phyloP scores from a whole-genome alignment of 1,140 invertebrate species.

The Drosophila kikkawai region DNA sequence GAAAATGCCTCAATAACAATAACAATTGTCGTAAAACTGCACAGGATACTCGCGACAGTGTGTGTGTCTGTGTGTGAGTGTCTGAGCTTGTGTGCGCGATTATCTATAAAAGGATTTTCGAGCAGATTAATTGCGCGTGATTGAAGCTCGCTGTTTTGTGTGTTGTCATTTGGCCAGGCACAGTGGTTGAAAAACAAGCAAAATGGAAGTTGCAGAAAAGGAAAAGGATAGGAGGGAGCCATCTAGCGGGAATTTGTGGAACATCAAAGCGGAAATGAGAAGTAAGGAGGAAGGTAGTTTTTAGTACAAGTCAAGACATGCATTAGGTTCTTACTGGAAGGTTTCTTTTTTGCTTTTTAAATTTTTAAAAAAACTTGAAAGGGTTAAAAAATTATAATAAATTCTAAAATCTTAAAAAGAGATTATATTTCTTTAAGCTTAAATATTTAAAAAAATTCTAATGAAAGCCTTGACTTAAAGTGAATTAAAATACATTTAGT shows the following conservation, averaged over 20 bases:
- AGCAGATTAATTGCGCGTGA: conserved; percentile 83
- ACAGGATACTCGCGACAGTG: conserved; percentile 61
- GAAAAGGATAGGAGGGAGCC: not conserved
- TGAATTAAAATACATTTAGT: no score
- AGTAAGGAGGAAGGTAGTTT: not conserved
- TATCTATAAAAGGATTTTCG: conserved; percentile 82
- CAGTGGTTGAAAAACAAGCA: conserved; percentile 17
- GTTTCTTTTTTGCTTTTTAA: not conserved
- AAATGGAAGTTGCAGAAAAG: not conserved
- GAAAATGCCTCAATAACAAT: conserved; percentile 84
- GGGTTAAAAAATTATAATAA: not conserved
- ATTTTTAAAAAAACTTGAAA: not conserved
- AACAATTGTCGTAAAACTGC: conserved; percentile 84
- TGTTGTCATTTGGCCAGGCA: conserved; percentile 32
- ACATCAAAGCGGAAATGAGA: conserved; percentile 1
- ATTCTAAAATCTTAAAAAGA: not conserved
- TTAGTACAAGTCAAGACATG: not conserved
- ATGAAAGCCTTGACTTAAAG: no score
- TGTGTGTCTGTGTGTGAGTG: conserved; percentile 29
- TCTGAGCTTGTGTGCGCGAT: conserved; percentile 71
- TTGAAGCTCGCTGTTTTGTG: conserved; percentile 69
- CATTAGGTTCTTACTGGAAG: not conserved
- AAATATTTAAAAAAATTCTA: no score
- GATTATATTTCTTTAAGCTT: not conserved
- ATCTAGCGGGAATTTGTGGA: not conserved